A percentile compares a stretch with the other conserved stretches of the same genome.
These are phyloP conservation scores for Urosaurus nigricauda DNA, from an alignment of 2,797 vertebrate species.

Conservation along the genomic window DNA sequence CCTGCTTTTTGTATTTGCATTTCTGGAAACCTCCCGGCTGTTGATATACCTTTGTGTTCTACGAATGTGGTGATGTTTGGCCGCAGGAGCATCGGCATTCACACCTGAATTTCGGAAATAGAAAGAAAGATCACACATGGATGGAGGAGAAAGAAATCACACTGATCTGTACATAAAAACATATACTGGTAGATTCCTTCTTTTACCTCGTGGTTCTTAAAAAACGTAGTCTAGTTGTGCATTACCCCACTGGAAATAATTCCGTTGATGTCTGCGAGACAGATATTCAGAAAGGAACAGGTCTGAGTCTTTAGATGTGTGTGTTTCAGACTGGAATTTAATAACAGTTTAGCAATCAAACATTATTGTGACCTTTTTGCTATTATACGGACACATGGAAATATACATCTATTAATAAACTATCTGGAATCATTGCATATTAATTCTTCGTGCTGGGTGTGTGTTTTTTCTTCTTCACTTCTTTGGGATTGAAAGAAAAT, in stretches of 20 bases:
- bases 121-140: too few species aligned
- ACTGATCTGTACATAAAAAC: neutral
- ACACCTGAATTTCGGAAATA: neutral
- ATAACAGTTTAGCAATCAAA: neutral
- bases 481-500: too few species aligned
- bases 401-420: slow-evolving; percentile 27
- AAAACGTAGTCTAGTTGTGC: neutral
- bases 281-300: neutral
- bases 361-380: neutral
- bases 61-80: too few species aligned
- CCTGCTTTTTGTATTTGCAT: neutral
- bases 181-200: neutral
- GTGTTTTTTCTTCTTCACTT: too few species aligned
- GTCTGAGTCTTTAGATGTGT: neutral
- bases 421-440: accelerated
- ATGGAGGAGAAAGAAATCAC: neutral
- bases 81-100: neutral
- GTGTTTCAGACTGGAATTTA: neutral
- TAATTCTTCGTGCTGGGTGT: too few species aligned
- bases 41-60: neutral
- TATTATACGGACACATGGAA: slow-evolving; percentile 12
- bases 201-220: neutral
- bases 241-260: neutral
- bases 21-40: neutral
- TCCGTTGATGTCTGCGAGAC: neutral